phyloP scores from a whole-genome alignment of 1,140 invertebrate genomes.

The Carcinoscorpius rotundicauda region DNA sequence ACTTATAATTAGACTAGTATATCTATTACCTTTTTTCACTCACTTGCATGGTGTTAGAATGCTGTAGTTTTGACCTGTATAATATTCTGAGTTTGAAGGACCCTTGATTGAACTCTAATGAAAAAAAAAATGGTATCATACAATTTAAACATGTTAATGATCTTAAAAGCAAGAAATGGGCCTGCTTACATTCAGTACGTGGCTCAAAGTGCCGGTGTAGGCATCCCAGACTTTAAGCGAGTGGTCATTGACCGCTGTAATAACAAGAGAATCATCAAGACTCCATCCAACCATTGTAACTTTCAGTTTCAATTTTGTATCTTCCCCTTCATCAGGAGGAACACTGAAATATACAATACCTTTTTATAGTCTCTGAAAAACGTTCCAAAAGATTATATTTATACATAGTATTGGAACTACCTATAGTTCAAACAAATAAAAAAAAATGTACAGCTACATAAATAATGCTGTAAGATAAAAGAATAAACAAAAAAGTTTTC shows the following conservation, averaged over 20 bases:
- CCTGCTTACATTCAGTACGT: constrained; percentile 32
- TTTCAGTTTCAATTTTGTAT: constrained; percentile 51
- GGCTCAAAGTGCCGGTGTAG: constrained; percentile 33
- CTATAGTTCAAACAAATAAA: too few relatives aligned
- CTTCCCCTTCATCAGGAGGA: constrained; percentile 39
- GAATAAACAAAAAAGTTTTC: too few relatives aligned
- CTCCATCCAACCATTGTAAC: constrained; percentile 97
- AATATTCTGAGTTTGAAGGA: too few relatives aligned
- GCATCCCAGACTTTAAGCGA: constrained; percentile 82
- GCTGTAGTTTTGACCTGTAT: too few relatives aligned
- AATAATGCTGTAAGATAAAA: too few relatives aligned
- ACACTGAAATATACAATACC: constrained; percentile 2
- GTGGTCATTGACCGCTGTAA: constrained; percentile 77
- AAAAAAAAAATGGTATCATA: constrained; percentile 1
- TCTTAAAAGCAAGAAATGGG: constrained; percentile 1
- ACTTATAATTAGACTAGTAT: too few relatives aligned
- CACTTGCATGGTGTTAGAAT: too few relatives aligned
- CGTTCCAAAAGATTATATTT: too few relatives aligned
- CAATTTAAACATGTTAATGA: background rate
- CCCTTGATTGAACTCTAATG: background rate
- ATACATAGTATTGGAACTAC: too few relatives aligned
- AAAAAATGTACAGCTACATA: too few relatives aligned
- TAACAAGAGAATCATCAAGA: constrained; percentile 66
- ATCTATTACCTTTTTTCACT: too few relatives aligned
- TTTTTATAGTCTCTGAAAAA: too few relatives aligned